phyloP scores from a whole-genome alignment of 2,888 invertebrate genomes.

The Platypus cylindrus region DNA sequence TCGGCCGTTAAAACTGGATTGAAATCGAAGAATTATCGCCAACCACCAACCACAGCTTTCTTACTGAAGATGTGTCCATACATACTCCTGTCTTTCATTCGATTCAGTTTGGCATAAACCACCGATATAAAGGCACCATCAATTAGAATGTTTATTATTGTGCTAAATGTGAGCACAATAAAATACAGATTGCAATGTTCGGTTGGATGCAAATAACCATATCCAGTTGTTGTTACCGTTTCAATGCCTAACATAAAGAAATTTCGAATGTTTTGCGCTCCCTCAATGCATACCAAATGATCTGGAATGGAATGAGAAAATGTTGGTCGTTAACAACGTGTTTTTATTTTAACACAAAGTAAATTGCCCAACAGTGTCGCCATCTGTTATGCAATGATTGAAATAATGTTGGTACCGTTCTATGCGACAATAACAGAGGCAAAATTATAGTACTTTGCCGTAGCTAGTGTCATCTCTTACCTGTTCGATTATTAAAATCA shows the following conservation, averaged over 20 bases:
- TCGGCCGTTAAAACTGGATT: background rate
- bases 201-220: conserved; percentile 22
- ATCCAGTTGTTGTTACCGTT: conserved; percentile 23
- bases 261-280: conserved; percentile 18
- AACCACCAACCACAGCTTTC: conserved; percentile 45
- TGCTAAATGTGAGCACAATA: conserved; percentile 18
- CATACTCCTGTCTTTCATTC: conserved; percentile 34
- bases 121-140: conserved; percentile 33
- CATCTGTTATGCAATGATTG: too few relatives aligned
- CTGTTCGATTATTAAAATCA: conserved; percentile 15
- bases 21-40: background rate
- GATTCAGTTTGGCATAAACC: conserved; percentile 52
- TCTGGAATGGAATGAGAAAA: too few relatives aligned
- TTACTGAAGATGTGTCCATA: conserved; percentile 50
- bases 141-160: conserved; percentile 19
- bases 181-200: conserved; percentile 19
- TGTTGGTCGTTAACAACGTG: too few relatives aligned
- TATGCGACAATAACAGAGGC: background rate
- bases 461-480: too few relatives aligned
- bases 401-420: too few relatives aligned
- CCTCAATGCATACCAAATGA: conserved; percentile 16
- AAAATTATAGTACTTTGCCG: too few relatives aligned
- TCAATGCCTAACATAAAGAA: conserved; percentile 23
- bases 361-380: too few relatives aligned
- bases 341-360: too few relatives aligned